Conservation (phyloP, 2,797 vertebrate genomes). For the Crenichthys baileyi region DNA sequence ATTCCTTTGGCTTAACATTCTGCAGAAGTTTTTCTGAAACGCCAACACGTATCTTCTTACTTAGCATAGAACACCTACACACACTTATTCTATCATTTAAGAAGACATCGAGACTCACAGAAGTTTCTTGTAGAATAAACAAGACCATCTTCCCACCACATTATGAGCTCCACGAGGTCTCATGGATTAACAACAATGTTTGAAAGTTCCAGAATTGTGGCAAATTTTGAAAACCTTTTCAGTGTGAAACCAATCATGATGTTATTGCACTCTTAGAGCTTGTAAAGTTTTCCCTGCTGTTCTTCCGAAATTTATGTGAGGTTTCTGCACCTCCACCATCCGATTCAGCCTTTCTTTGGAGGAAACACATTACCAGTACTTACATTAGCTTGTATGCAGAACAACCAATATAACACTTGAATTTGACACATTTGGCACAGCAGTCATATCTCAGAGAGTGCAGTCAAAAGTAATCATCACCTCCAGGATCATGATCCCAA, state of each 20-base stretch:
- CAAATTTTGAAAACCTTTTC: background rate
- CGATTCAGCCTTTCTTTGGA: background rate
- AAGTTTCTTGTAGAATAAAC: background rate
- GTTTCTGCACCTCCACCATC: background rate
- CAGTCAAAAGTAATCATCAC: background rate
- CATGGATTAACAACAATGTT: background rate
- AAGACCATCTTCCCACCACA: background rate
- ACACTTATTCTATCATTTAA: background rate
- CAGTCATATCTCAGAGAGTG: background rate
- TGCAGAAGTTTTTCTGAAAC: slow-evolving; percentile 30
- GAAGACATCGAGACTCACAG: background rate
- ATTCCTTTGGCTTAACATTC: slow-evolving; percentile 38
- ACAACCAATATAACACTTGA: too few species aligned
- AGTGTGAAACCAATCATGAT: background rate
- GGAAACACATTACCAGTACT: too few species aligned
- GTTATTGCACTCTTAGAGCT: background rate
- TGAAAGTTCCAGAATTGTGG: background rate
- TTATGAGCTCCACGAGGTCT: background rate
- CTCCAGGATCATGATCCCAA: background rate
- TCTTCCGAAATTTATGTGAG: too few species aligned
- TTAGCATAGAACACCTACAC: background rate
- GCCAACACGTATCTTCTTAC: slow-evolving; percentile 14
- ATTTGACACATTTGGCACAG: background rate
- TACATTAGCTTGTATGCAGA: background rate
- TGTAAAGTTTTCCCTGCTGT: too few species aligned